Evolutionary conservation across 2,797 vertebrate genomes (phyloP).

Genomic region (Acomys russatus): DNA sequence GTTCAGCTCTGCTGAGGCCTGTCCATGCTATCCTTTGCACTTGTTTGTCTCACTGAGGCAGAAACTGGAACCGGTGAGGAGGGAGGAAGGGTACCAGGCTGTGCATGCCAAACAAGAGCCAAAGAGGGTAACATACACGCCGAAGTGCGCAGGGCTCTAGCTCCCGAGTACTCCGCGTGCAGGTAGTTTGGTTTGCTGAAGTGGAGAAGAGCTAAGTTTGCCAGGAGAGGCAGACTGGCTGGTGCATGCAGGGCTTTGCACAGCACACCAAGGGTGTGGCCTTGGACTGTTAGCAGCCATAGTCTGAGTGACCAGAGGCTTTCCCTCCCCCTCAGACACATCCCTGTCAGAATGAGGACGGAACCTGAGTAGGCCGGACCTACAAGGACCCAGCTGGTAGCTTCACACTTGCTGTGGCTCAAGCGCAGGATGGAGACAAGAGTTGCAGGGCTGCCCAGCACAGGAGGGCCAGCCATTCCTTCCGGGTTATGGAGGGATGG

Average conservation of each 20-base stretch:
- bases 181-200: not conserved
- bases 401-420: not conserved
- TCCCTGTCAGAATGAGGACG: not conserved
- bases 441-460: not conserved
- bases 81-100: not conserved
- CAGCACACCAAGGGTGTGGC: not conserved
- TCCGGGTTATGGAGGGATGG: not conserved
- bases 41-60: slow-evolving; percentile 23
- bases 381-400: not conserved
- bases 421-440: not conserved
- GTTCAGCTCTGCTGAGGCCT: not conserved
- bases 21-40: not conserved
- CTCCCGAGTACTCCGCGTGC: not conserved
- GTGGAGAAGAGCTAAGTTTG: not conserved
- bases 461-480: not conserved
- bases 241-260: not conserved
- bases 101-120: no score
- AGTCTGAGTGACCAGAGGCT: not conserved
- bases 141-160: not conserved
- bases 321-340: not conserved
- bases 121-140: not conserved
- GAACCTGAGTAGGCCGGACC: not conserved
- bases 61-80: not conserved
- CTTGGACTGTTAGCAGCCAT: not conserved
- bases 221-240: not conserved